Base-by-base conservation (phyloP, 2,888 invertebrate genomes). In the Arctia plantaginis region DNA sequence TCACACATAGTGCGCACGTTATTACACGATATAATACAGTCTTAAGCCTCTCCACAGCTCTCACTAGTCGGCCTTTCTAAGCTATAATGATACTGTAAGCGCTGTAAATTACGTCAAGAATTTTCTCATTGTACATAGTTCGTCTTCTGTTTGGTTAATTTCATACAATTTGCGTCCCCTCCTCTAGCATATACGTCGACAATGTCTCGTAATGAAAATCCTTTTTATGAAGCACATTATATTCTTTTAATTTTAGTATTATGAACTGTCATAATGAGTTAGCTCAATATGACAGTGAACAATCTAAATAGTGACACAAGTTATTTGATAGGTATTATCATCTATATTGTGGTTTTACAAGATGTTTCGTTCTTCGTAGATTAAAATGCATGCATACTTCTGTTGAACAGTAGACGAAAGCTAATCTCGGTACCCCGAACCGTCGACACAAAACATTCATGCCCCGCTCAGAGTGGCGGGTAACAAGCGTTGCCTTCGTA, bases 91-190 rank as follows among this genome's bases (percentile, higher is more conserved):
- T 82, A 78, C 79, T 78, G 83, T 81, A 81, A 82, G 77, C 77
- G 70, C 47, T 80, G 76, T 86, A 86, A 88, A 88, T 87, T 88
- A 83, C 82, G 74, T 73, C 79, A 84, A 84, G 82, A 85, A 86
- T 84, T 85, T 85, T 84, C 84, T 82, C 81, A 83, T 81, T 65
- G 65, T 73, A 80, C 79, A 65, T 76, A 78, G 80, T 80, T 81
- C 82, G 82, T 86, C 74, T 83, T 79, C 82, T 71, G 78, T 78
- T 77, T 77, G 73, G 76, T 83, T 85, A 81, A 85, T 85, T 77
- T 81, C 74, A 78, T 78, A 78, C 71, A 76, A 80, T 80, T 75
- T 85, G 73, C 70, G 69, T 72, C 66, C 74, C 71, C 67, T 68
- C 65, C 64, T 75, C 15, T 66, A 72, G n/a, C 33, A n/a, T 41